Conservation (phyloP, 1,140 invertebrate genomes). For the Cepaea nemoralis region DNA sequence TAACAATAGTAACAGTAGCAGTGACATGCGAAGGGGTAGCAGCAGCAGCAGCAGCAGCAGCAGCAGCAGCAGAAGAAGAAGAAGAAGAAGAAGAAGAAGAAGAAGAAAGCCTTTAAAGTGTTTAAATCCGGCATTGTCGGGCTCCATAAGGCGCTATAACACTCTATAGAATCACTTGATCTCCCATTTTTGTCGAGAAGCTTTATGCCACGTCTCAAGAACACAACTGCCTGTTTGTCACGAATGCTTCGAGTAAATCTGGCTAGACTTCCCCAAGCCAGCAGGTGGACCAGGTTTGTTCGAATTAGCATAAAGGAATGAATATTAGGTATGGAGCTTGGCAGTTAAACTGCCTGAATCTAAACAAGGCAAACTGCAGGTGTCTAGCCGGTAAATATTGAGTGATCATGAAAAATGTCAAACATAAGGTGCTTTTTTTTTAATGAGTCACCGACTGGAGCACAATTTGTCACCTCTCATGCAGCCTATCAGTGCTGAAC, state of each 20-base stretch:
- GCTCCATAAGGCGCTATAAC: too few species aligned
- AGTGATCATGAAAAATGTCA: neutral
- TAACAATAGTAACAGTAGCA: too few species aligned
- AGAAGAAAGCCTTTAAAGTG: too few species aligned
- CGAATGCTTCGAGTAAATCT: neutral
- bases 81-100: too few species aligned
- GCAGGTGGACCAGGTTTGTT: neutral
- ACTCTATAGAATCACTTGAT: too few species aligned
- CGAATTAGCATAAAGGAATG: neutral
- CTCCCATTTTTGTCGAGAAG: too few species aligned
- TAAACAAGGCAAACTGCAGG: neutral
- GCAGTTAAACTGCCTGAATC: neutral
- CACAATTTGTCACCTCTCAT: neutral
- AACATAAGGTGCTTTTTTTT: neutral
- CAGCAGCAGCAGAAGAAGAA: too few species aligned
- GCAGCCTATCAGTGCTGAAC: neutral
- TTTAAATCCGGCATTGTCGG: too few species aligned
- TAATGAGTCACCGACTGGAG: neutral
- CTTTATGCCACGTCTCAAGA: too few species aligned
- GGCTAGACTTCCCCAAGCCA: neutral
- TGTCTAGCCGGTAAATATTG: slow-evolving; percentile 4
- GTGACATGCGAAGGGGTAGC: too few species aligned
- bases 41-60: too few species aligned
- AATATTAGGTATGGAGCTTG: neutral
- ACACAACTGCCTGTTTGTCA: too few species aligned